Conservation (phyloP, 2,888 invertebrate genomes). For the Erannis defoliaria region DNA sequence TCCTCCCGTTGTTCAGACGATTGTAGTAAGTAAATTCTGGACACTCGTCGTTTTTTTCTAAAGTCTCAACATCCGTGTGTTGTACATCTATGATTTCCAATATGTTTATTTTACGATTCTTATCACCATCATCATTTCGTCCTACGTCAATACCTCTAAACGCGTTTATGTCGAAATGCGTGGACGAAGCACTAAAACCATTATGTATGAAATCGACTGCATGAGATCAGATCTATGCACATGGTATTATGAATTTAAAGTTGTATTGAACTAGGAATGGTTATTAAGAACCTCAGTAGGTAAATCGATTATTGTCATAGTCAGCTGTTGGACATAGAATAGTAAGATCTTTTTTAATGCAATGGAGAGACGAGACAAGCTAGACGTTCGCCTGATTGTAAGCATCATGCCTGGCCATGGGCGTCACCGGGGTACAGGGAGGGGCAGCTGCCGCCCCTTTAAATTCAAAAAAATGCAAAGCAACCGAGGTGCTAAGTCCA, state of each 20-base stretch:
- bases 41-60: no score
- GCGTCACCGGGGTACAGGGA: no score
- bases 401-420: no score
- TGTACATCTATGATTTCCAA: neutral
- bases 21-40: no score
- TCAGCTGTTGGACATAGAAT: neutral
- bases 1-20: no score
- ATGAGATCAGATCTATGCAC: constrained; percentile 25
- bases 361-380: no score
- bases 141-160: constrained; percentile 28
- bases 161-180: constrained; percentile 26
- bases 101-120: constrained; percentile 25
- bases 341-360: no score
- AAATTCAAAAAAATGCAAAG: no score
- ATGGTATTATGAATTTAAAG: constrained; percentile 1
- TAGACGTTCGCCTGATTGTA: no score
- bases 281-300: neutral
- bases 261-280: constrained; percentile 1
- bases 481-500: no score
- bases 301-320: neutral
- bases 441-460: no score
- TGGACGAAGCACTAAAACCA: constrained; percentile 27
- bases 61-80: no score
- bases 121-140: constrained; percentile 27
- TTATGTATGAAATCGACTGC: constrained; percentile 26